These are phyloP conservation scores for Heterodera carotae DNA, from an alignment of 1,140 invertebrate genomes.

Conservation along the genomic window DNA sequence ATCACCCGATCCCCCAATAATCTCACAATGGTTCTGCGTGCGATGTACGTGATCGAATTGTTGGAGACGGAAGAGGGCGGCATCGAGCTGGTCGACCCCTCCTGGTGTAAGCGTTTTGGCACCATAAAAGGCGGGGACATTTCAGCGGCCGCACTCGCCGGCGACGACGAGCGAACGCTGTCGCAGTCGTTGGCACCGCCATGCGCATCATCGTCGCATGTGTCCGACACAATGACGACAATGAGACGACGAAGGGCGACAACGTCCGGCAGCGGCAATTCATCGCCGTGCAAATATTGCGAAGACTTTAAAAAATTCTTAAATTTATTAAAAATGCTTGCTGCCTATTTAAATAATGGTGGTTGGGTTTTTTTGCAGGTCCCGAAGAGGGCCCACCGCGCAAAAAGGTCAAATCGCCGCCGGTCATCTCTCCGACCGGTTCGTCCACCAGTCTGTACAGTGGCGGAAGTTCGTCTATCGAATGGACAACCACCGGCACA, in stretches of 20 bases:
- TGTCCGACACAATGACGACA: neutral
- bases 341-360: too few relatives aligned
- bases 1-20: neutral
- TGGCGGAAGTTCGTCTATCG: slow-evolving; percentile 59
- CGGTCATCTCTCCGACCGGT: slow-evolving; percentile 64
- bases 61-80: slow-evolving; percentile 63
- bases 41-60: slow-evolving; percentile 63
- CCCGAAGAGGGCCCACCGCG: slow-evolving; percentile 65
- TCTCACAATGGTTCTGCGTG: slow-evolving; percentile 57
- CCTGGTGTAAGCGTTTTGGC: slow-evolving; percentile 64
- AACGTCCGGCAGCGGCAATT: neutral
- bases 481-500: slow-evolving; percentile 65
- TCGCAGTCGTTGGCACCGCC: slow-evolving; percentile 31
- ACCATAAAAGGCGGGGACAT: slow-evolving; percentile 31
- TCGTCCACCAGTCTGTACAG: slow-evolving; percentile 62
- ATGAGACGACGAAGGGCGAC: neutral
- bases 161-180: slow-evolving; percentile 39
- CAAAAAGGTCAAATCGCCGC: slow-evolving; percentile 65
- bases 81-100: slow-evolving; percentile 64
- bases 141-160: slow-evolving; percentile 40
- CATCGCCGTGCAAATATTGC: neutral
- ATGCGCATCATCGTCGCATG: neutral
- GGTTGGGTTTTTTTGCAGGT: too few relatives aligned
- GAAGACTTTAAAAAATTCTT: neutral
- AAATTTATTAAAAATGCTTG: too few relatives aligned